Base-by-base conservation (phyloP, 2,888 invertebrate species). In the Caenorhabditis sulstoni region DNA sequence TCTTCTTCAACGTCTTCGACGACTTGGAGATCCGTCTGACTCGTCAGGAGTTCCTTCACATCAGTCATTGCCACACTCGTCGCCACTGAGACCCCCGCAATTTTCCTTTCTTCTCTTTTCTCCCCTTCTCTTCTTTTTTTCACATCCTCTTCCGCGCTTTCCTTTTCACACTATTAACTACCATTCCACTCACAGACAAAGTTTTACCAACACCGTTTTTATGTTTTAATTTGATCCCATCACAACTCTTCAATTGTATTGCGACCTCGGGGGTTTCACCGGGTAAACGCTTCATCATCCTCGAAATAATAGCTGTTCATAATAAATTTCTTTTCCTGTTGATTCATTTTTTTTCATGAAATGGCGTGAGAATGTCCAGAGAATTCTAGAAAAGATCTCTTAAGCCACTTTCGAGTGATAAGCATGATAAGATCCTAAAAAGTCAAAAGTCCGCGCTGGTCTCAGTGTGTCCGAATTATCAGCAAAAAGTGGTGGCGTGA, bases 1-100 rank as follows among this genome's bases (percentile, higher is more conserved):
- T 88, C 39, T 87, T 85, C 83, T 88, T 86, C 81, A 80, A 85
- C 53, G 68, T 88, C 73, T 80, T 80, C 70, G 85, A 85, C 14
- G 70, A 82, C n/a, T 65, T 87, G 57, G 59, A 65, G 22, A 75
- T 85, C 55, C 80, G 81, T 47, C 79, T 87, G 62, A 70, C 67
- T 41, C 79, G 76, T 35, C 87, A 88, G 68, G 85, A 87, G 57
- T 88, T 87, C 71, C 81, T 88, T 18, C 81, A 79, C 59, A 82
- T 87, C 57, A 66, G 77, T 14, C 84, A 79, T 44, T 85, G 85
- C 64, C 86, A 85, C 57, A 81, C 79, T 23, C 64, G 68, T 41
- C 81, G 67, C 55, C 81, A 81, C 71, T 79, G 50, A 71, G 16
- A 14, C n/a, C 23, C 66, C 35, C 47, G n/a, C 16, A n/a, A 37